Base-by-base conservation (phyloP, 2,797 vertebrate species). In the Amblyopsis hoosieri region DNA sequence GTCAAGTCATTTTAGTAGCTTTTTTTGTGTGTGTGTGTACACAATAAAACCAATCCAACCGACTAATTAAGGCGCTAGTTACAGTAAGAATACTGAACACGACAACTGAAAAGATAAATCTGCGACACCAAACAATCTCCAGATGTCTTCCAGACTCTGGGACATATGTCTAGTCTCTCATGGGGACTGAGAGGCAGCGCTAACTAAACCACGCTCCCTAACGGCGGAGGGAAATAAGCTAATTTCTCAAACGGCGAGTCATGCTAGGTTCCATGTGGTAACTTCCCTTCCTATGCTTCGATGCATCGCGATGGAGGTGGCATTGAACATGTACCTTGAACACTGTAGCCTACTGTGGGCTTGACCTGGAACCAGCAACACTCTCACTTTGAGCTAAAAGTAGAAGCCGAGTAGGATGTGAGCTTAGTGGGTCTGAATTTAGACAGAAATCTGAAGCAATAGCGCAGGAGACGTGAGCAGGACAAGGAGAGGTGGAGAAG, bases 361-460 rank as follows among this genome's bases (percentile, higher is more conserved):
- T 71, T 80, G 85, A 85, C 87, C 79, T 75, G 87, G 67, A 84
- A 85, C 84, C 66, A 15, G 68, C 33, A 2, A 4, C 1, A 1
- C 1, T 13, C 23, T 10, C 47, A 1, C 12, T 54, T 37, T 19
- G 2, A 64, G 80, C 82, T 87, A 84, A 88, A 90, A 83, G 86
- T 66, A 81, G 79, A 67, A 75, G 59, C 71, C 4, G 63, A 71
- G 75, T 33, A 52, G 74, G 76, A 81, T 57, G 83, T 76, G 83
- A 87, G 80, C 78, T 87, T 72, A 82, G 74, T 23, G 71, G 37
- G 71, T 78, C 82, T 85, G 82, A 80, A 84, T 85, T 82, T 80
- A 79, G 84, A 84, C 81, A 57, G 62, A 64, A 81, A 73, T 78
- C 79, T 84, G 74, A 79, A 78, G 71, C 64, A 60, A 47, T 3